Conservation (phyloP, 92 coral and sea anemone species). For the Scolanthus callimorphus region DNA sequence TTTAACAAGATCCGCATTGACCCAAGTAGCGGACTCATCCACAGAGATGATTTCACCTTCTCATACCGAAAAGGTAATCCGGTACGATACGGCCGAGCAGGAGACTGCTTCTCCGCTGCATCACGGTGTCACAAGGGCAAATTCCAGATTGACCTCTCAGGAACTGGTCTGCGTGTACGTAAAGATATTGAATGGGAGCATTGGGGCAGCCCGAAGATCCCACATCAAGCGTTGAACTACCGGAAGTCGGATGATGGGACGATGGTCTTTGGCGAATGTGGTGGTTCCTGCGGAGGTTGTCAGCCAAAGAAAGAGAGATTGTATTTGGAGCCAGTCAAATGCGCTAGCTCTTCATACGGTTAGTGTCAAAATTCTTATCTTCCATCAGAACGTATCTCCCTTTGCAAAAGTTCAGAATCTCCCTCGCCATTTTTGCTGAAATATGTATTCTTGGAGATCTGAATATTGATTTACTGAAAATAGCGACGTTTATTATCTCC, state of each 20-base stretch:
- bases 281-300: slow-evolving; percentile 99
- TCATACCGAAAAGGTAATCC: slow-evolving; percentile 88
- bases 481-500: too few species aligned
- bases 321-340: slow-evolving; percentile 69
- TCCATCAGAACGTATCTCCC: slow-evolving; percentile 32
- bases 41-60: slow-evolving; percentile 86
- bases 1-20: slow-evolving; percentile 89
- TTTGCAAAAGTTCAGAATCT: too few species aligned
- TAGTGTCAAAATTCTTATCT: too few species aligned
- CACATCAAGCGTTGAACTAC: slow-evolving; percentile 67
- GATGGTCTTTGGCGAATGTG: slow-evolving; percentile 86
- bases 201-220: slow-evolving; percentile 94
- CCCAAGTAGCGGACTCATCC: slow-evolving; percentile 72
- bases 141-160: slow-evolving; percentile 87
- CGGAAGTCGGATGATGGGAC: slow-evolving; percentile 73
- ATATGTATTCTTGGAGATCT: too few species aligned
- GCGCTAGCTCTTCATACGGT: slow-evolving; percentile 32
- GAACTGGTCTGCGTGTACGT: slow-evolving; percentile 87
- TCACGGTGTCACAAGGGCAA: slow-evolving; percentile 82
- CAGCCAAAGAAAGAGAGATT: slow-evolving; percentile 70
- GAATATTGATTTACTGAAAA: too few species aligned
- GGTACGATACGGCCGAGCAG: slow-evolving; percentile 91
- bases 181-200: slow-evolving; percentile 85
- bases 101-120: slow-evolving; percentile 96
- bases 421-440: too few species aligned